These are phyloP conservation scores for Neotragus moschatus DNA, from an alignment of 2,113 vertebrate species.

Conservation along the genomic window DNA sequence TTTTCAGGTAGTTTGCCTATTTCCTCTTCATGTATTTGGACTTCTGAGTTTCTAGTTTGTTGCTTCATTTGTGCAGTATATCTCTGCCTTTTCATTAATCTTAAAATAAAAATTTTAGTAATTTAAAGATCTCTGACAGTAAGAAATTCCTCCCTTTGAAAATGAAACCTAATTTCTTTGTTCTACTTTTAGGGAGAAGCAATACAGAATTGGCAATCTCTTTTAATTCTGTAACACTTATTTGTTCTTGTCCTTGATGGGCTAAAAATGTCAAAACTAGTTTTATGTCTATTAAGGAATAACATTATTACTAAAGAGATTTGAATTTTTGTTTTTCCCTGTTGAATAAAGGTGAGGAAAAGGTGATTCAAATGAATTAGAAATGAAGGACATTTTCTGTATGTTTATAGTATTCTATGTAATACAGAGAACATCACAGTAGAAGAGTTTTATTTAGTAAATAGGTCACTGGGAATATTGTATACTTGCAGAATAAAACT, in stretches of 20 bases:
- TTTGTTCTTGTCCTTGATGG: constrained; percentile 32
- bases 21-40: neutral
- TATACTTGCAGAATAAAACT: neutral
- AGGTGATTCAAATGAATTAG: neutral
- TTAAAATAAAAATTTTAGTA: neutral
- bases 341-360: constrained; percentile 30
- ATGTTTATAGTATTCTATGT: neutral
- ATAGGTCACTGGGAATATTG: constrained; percentile 31
- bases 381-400: neutral
- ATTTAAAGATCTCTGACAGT: neutral
- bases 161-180: neutral
- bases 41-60: neutral
- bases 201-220: neutral
- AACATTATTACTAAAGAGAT: neutral
- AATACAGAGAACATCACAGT: neutral
- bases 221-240: neutral
- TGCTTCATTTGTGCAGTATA: neutral
- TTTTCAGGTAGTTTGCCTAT: neutral
- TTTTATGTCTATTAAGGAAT: constrained; percentile 38
- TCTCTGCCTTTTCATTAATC: neutral
- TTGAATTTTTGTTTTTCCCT: constrained; percentile 49
- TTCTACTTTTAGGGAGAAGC: constrained; percentile 4
- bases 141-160: neutral
- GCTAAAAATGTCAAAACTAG: neutral
- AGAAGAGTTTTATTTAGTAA: constrained; percentile 54